Base-by-base conservation (phyloP, 2,113 vertebrate genomes). In the Clupea harengus region DNA sequence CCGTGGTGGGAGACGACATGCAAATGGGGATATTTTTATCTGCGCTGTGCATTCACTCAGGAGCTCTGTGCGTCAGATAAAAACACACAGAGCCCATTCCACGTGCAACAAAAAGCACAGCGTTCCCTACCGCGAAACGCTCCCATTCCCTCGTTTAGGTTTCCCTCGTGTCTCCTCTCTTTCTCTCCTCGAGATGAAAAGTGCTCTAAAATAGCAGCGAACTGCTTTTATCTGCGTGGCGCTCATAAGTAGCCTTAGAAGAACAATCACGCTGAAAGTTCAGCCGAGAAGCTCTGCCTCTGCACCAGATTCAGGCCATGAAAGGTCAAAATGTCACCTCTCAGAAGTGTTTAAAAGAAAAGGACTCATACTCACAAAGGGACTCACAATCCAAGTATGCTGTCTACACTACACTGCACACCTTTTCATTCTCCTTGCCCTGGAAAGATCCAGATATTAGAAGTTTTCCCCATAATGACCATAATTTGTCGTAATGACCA, bases 11-110 rank as follows among this genome's bases (percentile, higher is more conserved):
- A 45, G 83, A 82, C 50, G 1, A 32, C 28, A 46, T 64, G 83
- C 52, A 88, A 87, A 82, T 13, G 8, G 54, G 28, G 82, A n/a
- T 81, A 54, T 85, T 85, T 89, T 86, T 83, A 75, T 85, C 67
- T 75, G 13, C 44, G 25, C 47, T 75, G 28, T 85, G 80, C 49
- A 86, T 83, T 75, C 17, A 49, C 88, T 81, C 82, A 85, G 82
- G 64, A 52, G 18, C 54, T 80, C 72, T 6, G 28, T 81, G 52
- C 44, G 3, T 39, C 13, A 39, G 25, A 78, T 32, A 78, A 4
- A 17, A 4, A 11, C 18, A 28, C n/a, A 67, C 64, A 67, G 9
- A 67, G 64, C 25, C n/a, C n/a, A 28, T 67, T 67, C n/a, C 25
- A 11, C 10, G n/a, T 11, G 6, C 64, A 67, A 25, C 1, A 67